These are phyloP conservation scores for Cinclus cinclus DNA, from an alignment of 2,113 vertebrate species.

Conservation along the genomic window DNA sequence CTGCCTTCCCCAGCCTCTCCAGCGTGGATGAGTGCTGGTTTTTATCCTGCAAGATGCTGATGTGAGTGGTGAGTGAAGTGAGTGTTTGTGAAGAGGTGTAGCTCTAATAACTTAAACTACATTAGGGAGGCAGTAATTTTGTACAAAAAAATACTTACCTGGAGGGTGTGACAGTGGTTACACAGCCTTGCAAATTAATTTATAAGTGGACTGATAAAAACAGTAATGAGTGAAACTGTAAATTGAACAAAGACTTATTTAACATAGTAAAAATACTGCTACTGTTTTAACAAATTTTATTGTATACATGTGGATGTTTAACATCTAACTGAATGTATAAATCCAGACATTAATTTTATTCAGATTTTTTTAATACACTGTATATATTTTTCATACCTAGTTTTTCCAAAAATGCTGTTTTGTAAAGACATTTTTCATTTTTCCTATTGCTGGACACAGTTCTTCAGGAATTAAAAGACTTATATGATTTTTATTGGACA, in stretches of 20 bases:
- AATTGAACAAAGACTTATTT: constrained; percentile 32
- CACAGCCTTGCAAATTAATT: constrained; percentile 63
- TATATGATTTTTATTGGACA: neutral
- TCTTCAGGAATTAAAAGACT: neutral
- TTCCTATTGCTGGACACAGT: neutral
- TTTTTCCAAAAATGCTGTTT: constrained; percentile 20
- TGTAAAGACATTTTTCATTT: constrained; percentile 20
- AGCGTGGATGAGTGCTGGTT: neutral
- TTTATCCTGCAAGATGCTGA: neutral
- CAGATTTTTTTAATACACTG: constrained; percentile 45
- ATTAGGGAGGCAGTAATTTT: neutral
- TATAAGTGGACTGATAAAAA: constrained; percentile 22
- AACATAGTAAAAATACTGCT: constrained; percentile 27
- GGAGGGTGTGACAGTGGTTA: neutral
- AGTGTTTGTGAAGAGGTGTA: neutral
- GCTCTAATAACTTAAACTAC: neutral
- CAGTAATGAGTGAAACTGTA: neutral
- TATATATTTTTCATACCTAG: constrained; percentile 57
- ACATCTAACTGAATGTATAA: constrained; percentile 27
- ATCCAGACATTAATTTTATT: constrained; percentile 44
- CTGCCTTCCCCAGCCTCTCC: neutral
- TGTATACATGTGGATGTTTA: neutral
- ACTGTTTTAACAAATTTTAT: neutral
- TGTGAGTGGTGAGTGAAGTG: neutral
- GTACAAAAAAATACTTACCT: neutral